These are phyloP conservation scores for Notospermus geniculatus DNA, from an alignment of 1,140 invertebrate genomes.

Conservation along the genomic window DNA sequence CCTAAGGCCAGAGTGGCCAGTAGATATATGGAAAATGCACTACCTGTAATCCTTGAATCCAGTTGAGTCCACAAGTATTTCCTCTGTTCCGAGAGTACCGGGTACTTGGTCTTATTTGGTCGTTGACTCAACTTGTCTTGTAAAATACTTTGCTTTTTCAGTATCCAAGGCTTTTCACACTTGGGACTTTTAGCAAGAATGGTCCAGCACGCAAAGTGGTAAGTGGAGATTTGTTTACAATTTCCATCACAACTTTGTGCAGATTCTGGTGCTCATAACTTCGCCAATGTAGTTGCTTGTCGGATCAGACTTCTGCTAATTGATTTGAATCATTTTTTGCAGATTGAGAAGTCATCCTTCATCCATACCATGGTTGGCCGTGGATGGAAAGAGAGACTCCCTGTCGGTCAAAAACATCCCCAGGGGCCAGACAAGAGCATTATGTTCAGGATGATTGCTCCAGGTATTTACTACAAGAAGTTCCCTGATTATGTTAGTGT, in stretches of 20 bases:
- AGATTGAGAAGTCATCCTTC: slow-evolving; percentile 65
- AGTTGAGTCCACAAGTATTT: no score
- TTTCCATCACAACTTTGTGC: no score
- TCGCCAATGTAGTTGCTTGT: no score
- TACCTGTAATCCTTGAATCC: no score
- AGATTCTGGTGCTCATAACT: slow-evolving; percentile 8
- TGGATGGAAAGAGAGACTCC: slow-evolving; percentile 72
- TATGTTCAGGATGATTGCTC: slow-evolving; percentile 61
- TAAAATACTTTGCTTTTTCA: slow-evolving; percentile 51
- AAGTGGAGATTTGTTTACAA: not conserved
- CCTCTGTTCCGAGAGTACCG: no score
- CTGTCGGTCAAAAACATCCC: slow-evolving; percentile 64
- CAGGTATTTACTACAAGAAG: no score
- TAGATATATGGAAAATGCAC: no score
- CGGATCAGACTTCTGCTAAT: not conserved
- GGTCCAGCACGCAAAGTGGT: slow-evolving; percentile 66
- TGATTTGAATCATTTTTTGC: slow-evolving; percentile 9
- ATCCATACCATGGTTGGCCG: slow-evolving; percentile 69
- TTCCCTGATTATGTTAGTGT: no score
- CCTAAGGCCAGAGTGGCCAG: no score
- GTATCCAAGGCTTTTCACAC: slow-evolving; percentile 73
- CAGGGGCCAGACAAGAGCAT: slow-evolving; percentile 67
- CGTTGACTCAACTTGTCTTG: no score
- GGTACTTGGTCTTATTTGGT: no score
- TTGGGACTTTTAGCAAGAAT: slow-evolving; percentile 66